Evolutionary conservation across 2,797 vertebrate species (phyloP).

Genomic region (Falco naumanni): DNA sequence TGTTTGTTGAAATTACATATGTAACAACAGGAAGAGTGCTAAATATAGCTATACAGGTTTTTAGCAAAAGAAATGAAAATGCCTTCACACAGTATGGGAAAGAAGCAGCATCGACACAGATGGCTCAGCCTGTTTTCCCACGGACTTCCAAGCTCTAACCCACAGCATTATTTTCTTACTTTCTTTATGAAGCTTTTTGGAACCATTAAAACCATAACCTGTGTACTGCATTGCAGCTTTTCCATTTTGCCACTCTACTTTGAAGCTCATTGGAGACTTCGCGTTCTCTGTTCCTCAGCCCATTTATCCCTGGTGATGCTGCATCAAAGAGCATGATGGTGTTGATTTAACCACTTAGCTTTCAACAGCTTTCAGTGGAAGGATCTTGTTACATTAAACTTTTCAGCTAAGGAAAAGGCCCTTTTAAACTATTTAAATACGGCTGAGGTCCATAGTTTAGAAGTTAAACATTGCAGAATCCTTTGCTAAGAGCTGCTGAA

Average conservation of each 20-base stretch:
- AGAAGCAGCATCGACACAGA: not conserved
- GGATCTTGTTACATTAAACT: conserved; percentile 3
- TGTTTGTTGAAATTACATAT: not conserved
- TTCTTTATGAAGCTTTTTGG: not conserved
- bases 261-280: not conserved
- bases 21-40: not conserved
- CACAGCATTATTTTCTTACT: not conserved
- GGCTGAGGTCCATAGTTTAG: not conserved
- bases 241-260: not conserved
- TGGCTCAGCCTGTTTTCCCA: not conserved
- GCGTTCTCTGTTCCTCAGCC: not conserved
- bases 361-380: conserved; percentile 16
- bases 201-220: conserved; percentile 20
- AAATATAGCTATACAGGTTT: not conserved
- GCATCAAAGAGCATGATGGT: conserved; percentile 7
- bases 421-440: conserved; percentile 32
- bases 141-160: not conserved
- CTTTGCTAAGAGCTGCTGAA: not conserved
- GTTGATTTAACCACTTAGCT: conserved; percentile 39
- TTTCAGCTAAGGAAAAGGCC: not conserved
- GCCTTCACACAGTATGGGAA: not conserved
- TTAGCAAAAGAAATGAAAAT: not conserved
- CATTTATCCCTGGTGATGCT: not conserved
- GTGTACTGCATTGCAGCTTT: not conserved
- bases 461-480: conserved; percentile 15